Conservation (phyloP, 2,113 vertebrate genomes). For the Xenopus borealis region DNA sequence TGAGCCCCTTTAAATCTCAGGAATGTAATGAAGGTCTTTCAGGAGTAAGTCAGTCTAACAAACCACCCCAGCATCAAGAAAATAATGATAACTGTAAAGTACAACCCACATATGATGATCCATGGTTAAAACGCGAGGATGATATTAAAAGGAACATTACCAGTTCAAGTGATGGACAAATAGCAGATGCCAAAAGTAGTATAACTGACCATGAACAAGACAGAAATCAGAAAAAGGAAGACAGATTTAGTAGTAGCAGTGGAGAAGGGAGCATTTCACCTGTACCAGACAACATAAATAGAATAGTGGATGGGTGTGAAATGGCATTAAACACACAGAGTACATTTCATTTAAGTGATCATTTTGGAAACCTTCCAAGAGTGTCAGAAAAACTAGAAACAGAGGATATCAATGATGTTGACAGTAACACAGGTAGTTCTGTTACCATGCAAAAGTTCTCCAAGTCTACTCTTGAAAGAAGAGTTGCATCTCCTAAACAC, state of each 20-base stretch:
- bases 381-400: slow-evolving; percentile 75
- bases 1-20: slow-evolving; percentile 72
- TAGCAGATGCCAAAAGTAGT: not conserved
- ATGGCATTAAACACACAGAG: slow-evolving; percentile 62
- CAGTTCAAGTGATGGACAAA: slow-evolving; percentile 47
- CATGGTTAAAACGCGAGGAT: slow-evolving; percentile 87
- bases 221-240: slow-evolving; percentile 46
- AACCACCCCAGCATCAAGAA: slow-evolving; percentile 50
- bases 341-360: slow-evolving; percentile 62
- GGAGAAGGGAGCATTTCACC: slow-evolving; percentile 71
- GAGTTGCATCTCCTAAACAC: slow-evolving; percentile 76
- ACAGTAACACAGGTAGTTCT: slow-evolving; percentile 57
- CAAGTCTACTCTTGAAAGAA: slow-evolving; percentile 77
- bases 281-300: slow-evolving; percentile 66
- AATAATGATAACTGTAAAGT: slow-evolving; percentile 59
- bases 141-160: slow-evolving; percentile 53
- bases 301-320: slow-evolving; percentile 88
- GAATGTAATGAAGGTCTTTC: slow-evolving; percentile 54
- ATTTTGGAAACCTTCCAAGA: slow-evolving; percentile 77
- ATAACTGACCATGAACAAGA: slow-evolving; percentile 63
- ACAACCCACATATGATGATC: slow-evolving; percentile 84
- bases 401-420: slow-evolving; percentile 58
- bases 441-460: slow-evolving; percentile 56
- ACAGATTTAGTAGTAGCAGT: slow-evolving; percentile 71
- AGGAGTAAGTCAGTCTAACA: slow-evolving; percentile 49